Evolutionary conservation across 2,888 invertebrate genomes (phyloP), one percentile per base, ranked within the genome.

Genomic region (Lomographa bimaculata): DNA sequence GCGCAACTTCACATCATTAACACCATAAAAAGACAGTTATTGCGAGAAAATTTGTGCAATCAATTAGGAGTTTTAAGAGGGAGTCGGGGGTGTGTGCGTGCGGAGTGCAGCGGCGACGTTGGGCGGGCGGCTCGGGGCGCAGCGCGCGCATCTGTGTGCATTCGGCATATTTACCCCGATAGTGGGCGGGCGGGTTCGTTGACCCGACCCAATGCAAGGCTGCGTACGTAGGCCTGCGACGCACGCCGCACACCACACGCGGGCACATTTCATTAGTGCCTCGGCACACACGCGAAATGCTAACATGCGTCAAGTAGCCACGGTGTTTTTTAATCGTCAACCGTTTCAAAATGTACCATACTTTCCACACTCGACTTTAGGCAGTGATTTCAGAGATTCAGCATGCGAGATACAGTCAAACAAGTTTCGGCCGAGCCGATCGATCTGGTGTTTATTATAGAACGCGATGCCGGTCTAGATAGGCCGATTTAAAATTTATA

Each of bases 151-250:
- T 83, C 85, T 84, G 84, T 86, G 87, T 86, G 87, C 89, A 89
- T 86, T 87, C 86, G 87, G 87, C 86, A 86, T 87, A 87, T 89
- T 89, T 89, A 86, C 86, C 86, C 85, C 82, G 83, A 85, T 84
- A 79, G 83, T 80, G 82, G 84, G 82, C 83, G 86, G 83, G 79
- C 76, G 82, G 80, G 84, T 75, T 86, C 86, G 82, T 72, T 81
- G 85, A 85, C 87, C 82, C 85, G 85, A 84, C 82, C 86, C 86
- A 83, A 85, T 89, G 89, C 80, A 80, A 82, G 89, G 75, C 79
- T 79, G 80, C 81, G 82, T 78, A 81, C 80, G 17, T 26, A 79
- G 83, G 83, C 79, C 68, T 69, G 77, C 80, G 73, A 76, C 79
- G 79, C 80, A 78, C 76, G 72, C 72, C 20, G 37, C 33, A 75